Evolutionary conservation across 2,113 vertebrate species (phyloP), one percentile per base, ranked within the genome.

Genomic region (Leptosomus discolor): DNA sequence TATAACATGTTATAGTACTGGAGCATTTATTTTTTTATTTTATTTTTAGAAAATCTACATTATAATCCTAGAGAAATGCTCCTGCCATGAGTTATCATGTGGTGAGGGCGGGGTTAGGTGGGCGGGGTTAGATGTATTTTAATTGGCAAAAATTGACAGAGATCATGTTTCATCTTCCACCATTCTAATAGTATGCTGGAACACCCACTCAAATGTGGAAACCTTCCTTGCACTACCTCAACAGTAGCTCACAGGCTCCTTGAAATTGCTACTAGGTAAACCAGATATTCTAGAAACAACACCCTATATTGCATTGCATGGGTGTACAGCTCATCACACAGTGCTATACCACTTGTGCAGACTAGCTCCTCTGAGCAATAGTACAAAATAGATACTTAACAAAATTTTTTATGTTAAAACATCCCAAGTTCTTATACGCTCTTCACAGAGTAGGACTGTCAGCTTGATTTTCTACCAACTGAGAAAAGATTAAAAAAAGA

Each of bases 81-180:
- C 60, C 54, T 68, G 22, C 15, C 26, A 51, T 30, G 8, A 45
- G 15, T 18, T 46, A 32, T 13, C 14, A 36, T 0, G 2, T 1
- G 2, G 21, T 5, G 22, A 5, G 32, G 6, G 9, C 2, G 8
- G 6, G 5, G n/a, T n/a, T n/a, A n/a, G 5, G 11, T 6, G n/a
- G 26, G 16, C 5, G 10, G 8, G 3, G n/a, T n/a, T n/a, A 2
- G 9, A 20, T 1, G 2, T n/a, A 71, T 45, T 84, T 70, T 61
- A 60, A 36, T 8, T 16, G 11, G 23, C 54, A 81, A 88, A 88
- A 85, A 34, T 8, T 29, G 7, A 39, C 43, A 76, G 8, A 81
- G 29, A 11, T 78, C 64, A 27, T n/a, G 26, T 50, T 79, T 88
- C 18, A 45, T n/a, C 30, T 70, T 65, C 45, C 60, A 83, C 13